Percentiles rank a stretch among this genome's conserved stretches.
These are phyloP conservation scores for Poeciliopsis retropinna DNA, from an alignment of 2,113 vertebrate species.

Conservation along the genomic window DNA sequence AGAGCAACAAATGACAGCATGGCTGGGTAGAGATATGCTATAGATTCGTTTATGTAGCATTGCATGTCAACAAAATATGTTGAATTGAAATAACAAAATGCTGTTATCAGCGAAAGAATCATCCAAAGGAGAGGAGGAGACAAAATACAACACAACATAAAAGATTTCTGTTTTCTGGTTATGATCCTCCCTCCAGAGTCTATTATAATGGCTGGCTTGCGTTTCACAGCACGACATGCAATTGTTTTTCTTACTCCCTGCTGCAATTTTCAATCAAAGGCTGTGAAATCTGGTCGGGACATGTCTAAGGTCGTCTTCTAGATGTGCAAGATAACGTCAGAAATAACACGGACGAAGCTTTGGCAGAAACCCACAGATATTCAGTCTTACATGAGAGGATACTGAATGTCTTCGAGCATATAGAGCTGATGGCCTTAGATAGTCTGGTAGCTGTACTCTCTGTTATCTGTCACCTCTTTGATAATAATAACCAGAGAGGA, in stretches of 20 bases:
- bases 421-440: background rate
- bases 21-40: constrained; percentile 44
- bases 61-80: constrained; percentile 65
- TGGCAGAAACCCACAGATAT: constrained; percentile 6
- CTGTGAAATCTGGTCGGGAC: constrained; percentile 46
- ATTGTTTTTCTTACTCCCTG: constrained; percentile 56
- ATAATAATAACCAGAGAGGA: background rate
- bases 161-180: constrained; percentile 54
- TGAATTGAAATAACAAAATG: constrained; percentile 39
- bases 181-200: constrained; percentile 24
- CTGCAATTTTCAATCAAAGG: constrained; percentile 32
- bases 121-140: constrained; percentile 47
- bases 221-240: constrained; percentile 22
- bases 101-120: constrained; percentile 61
- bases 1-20: constrained; percentile 50
- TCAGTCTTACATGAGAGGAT: constrained; percentile 27
- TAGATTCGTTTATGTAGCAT: constrained; percentile 37
- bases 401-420: constrained; percentile 35
- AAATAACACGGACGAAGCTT: constrained; percentile 7
- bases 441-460: background rate
- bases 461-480: background rate
- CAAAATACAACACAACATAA: constrained; percentile 51
- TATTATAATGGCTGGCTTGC: constrained; percentile 40
- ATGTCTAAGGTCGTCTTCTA: constrained; percentile 39
- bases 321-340: constrained; percentile 20